Percentiles rank a stretch among this genome's conserved stretches.
Evolutionary conservation across 2,113 vertebrate genomes (phyloP).

Genomic region (Hippopotamus amphibius): DNA sequence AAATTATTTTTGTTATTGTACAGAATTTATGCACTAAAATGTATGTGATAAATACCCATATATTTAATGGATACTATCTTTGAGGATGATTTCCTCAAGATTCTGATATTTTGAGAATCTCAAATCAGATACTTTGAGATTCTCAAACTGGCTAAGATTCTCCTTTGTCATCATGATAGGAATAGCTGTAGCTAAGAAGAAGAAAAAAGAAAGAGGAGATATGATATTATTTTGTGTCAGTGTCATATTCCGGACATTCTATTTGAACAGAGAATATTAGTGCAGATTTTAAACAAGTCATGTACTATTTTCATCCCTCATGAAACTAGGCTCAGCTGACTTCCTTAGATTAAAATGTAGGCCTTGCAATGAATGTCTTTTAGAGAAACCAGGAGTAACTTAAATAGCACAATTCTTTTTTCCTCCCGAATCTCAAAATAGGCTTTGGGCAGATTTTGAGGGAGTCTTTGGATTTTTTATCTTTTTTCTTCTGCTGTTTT

Average conservation of each 20-base stretch:
- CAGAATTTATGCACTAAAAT: neutral
- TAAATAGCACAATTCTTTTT: slow-evolving; percentile 32
- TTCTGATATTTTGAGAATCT: neutral
- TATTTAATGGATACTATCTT: neutral
- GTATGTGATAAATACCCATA: neutral
- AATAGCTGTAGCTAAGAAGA: neutral
- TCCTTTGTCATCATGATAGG: neutral
- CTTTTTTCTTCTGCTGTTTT: slow-evolving; percentile 28
- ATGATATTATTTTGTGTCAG: neutral
- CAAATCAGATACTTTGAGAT: neutral
- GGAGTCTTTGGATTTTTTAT: slow-evolving; percentile 25
- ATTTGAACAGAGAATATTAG: neutral
- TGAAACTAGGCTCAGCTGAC: neutral
- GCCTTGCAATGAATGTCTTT: neutral
- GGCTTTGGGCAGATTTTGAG: slow-evolving; percentile 14
- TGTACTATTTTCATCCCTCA: neutral
- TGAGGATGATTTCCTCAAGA: neutral
- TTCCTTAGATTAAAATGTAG: neutral
- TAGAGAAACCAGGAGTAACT: neutral
- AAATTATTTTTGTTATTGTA: neutral
- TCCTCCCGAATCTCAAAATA: neutral
- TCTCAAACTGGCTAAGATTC: slow-evolving; percentile 2
- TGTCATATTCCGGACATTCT: neutral
- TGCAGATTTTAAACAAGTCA: neutral
- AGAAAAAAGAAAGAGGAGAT: neutral